phyloP scores from a whole-genome alignment of 2,888 invertebrate species.

The Mesorhabditis belari region DNA sequence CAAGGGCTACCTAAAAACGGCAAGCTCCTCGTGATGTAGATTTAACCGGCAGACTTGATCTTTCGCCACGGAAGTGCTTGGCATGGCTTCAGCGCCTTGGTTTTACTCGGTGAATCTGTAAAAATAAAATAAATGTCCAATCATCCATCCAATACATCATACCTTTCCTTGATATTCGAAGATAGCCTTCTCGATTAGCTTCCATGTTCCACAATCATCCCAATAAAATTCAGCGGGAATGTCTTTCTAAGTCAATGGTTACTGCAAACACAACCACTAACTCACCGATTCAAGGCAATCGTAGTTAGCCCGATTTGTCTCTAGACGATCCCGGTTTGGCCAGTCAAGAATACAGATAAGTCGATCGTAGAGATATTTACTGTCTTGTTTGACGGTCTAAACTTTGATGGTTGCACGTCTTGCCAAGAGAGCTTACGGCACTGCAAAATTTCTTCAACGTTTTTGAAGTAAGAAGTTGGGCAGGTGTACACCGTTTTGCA shows the following conservation, averaged over 20 bases:
- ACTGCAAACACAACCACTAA: neutral
- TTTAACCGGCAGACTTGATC: neutral
- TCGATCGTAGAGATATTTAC: conserved; percentile 12
- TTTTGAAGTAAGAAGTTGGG: neutral
- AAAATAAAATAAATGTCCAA: too few relatives aligned
- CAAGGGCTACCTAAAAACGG: neutral
- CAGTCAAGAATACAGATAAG: conserved; percentile 31
- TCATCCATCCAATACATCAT: conserved; percentile 4
- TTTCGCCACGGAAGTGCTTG: neutral
- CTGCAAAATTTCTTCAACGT: neutral
- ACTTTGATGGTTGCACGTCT: neutral
- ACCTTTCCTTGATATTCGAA: neutral
- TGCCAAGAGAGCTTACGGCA: neutral
- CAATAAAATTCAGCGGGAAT: conserved; percentile 36
- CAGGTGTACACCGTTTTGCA: neutral
- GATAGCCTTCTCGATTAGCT: neutral
- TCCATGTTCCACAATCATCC: conserved; percentile 28
- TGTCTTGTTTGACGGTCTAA: conserved; percentile 19
- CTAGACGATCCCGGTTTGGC: conserved; percentile 25
- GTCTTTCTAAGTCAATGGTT: conserved; percentile 24
- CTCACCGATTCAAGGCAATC: conserved; percentile 27
- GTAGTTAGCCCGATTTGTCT: conserved; percentile 20
- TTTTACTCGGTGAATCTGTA: too few relatives aligned
- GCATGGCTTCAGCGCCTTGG: neutral
- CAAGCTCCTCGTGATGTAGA: neutral